Conservation (phyloP, 2,113 vertebrate genomes). For the Cercopithecus mona region DNA sequence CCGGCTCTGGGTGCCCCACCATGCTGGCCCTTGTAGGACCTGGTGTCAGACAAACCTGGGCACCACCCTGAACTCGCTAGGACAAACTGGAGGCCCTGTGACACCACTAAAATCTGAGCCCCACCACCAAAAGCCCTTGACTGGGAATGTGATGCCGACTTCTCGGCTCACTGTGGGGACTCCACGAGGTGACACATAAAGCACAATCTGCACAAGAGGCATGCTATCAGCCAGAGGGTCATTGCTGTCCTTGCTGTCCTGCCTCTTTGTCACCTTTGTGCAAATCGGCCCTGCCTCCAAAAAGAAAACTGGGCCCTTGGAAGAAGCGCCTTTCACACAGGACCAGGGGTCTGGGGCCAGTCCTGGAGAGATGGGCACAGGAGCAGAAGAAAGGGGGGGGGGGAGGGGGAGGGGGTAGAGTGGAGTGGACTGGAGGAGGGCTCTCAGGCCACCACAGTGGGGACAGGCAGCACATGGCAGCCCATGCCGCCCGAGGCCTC, state of each 20-base stretch:
- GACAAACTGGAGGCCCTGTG: not conserved
- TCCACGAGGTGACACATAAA: accelerated
- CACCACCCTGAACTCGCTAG: not conserved
- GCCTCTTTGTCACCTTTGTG: not conserved
- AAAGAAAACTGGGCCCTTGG: not conserved
- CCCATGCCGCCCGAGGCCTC: not conserved
- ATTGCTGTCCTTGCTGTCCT: not conserved
- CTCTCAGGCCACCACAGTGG: not conserved
- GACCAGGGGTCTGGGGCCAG: not conserved
- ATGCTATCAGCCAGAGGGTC: not conserved
- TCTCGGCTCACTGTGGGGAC: not conserved
- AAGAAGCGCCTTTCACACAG: not conserved
- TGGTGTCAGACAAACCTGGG: not conserved
- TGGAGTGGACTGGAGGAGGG: not conserved
- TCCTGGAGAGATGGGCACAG: not conserved
- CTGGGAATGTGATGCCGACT: too few species aligned
- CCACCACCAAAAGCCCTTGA: not conserved
- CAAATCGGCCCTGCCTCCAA: not conserved
- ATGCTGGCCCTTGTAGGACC: not conserved
- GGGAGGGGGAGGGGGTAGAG: too few species aligned
- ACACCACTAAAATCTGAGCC: too few species aligned
- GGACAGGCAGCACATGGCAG: not conserved
- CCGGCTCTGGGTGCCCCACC: accelerated
- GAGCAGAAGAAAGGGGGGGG: too few species aligned
- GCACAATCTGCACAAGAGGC: accelerated